Conservation (phyloP, 2,797 vertebrate genomes). For the Capromys pilorides region DNA sequence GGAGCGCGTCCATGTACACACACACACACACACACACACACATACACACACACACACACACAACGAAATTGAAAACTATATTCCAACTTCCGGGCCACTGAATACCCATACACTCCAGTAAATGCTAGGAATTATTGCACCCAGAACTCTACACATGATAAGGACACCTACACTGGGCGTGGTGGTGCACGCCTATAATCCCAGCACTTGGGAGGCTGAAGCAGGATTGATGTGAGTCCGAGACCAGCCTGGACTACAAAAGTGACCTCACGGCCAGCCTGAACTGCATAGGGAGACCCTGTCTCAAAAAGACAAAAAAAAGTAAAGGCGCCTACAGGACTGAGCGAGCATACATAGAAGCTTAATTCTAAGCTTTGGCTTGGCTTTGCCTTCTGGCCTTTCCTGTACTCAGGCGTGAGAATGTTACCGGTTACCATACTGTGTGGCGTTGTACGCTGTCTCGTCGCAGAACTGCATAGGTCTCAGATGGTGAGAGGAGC, state of each 20-base stretch:
- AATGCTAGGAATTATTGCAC: neutral
- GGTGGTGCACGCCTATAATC: too few species aligned
- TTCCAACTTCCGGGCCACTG: neutral
- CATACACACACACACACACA: slow-evolving; percentile 56
- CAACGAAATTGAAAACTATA: slow-evolving; percentile 8
- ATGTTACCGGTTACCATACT: neutral
- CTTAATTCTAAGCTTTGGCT: neutral
- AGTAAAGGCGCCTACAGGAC: too few species aligned
- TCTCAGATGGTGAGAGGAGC: neutral
- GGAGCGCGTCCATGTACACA: neutral
- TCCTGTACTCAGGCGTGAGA: neutral
- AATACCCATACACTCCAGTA: too few species aligned
- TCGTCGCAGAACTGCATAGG: neutral
- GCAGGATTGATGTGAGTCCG: too few species aligned
- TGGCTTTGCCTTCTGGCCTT: slow-evolving; percentile 38
- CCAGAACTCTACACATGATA: neutral
- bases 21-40: slow-evolving; percentile 52
- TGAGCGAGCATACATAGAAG: neutral
- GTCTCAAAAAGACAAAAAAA: too few species aligned
- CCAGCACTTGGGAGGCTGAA: too few species aligned
- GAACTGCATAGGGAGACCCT: too few species aligned
- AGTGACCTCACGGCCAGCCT: too few species aligned
- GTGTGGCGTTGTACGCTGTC: fast-evolving
- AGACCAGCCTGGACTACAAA: too few species aligned
- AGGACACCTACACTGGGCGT: neutral